Conservation (phyloP, 2,797 vertebrate genomes). For the Sebastes kiyomatsui region DNA sequence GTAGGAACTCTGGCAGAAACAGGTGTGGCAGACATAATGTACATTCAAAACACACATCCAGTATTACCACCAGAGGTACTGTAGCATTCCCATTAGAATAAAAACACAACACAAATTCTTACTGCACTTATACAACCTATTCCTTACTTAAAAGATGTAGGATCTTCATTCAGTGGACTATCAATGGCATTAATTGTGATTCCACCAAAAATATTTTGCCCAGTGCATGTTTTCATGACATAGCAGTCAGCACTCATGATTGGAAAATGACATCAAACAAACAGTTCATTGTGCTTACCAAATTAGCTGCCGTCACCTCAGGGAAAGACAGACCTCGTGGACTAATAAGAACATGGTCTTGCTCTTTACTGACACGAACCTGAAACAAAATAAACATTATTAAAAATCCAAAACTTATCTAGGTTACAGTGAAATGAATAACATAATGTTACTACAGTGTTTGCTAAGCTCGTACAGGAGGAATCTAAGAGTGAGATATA, state of each 20-base stretch:
- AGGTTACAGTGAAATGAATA: neutral
- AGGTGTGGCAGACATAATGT: no score
- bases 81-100: neutral
- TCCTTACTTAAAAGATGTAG: neutral
- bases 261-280: neutral
- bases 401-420: neutral
- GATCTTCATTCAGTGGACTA: neutral
- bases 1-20: no score
- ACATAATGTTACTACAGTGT: neutral
- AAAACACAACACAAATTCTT: neutral
- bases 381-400: constrained; percentile 54
- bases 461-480: neutral
- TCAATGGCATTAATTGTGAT: neutral
- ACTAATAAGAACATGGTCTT: constrained; percentile 94
- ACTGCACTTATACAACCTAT: neutral
- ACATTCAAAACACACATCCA: no score
- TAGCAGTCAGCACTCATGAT: neutral
- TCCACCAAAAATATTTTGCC: neutral
- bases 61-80: no score
- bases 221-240: neutral
- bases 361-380: constrained; percentile 96
- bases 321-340: constrained; percentile 94
- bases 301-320: constrained; percentile 94
- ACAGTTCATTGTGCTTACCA: constrained; percentile 82
- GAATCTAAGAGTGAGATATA: neutral